A percentile compares a stretch with the other conserved stretches of the same genome.
Evolutionary conservation across 1,140 invertebrate genomes (phyloP).

Genomic region (Pogonognathellus flavescens): DNA sequence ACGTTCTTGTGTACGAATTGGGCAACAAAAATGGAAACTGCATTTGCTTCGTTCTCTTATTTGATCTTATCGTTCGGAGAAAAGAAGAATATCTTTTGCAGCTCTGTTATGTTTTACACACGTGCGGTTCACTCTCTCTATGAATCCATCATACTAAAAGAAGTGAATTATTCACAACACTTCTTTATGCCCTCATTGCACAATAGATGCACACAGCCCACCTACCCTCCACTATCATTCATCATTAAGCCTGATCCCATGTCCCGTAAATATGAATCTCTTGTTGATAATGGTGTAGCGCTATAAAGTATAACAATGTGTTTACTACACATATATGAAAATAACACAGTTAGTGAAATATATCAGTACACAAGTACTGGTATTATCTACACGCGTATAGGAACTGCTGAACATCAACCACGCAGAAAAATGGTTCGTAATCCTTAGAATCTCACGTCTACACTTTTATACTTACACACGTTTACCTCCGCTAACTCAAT

Average conservation of each 20-base stretch:
- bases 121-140: conserved; percentile 20
- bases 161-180: conserved; percentile 55
- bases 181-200: conserved; percentile 18
- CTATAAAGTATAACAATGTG: no score
- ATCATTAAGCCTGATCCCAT: conserved; percentile 40
- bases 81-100: conserved; percentile 7
- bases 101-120: conserved; percentile 44
- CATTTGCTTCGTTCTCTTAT: not conserved
- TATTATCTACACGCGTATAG: no score
- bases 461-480: not conserved
- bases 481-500: conserved; percentile 15
- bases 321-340: no score
- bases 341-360: not conserved
- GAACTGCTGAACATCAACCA: no score
- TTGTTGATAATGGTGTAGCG: conserved; percentile 8
- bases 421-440: not conserved
- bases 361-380: not conserved
- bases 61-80: not conserved
- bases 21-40: not conserved
- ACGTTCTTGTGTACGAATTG: not conserved
- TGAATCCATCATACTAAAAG: conserved; percentile 51
- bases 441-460: not conserved
- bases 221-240: conserved; percentile 45
- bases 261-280: conserved; percentile 44
- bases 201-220: conserved; percentile 1